Base-by-base conservation (phyloP, 1,140 invertebrate genomes). In the Leptonema lineaticorne region DNA sequence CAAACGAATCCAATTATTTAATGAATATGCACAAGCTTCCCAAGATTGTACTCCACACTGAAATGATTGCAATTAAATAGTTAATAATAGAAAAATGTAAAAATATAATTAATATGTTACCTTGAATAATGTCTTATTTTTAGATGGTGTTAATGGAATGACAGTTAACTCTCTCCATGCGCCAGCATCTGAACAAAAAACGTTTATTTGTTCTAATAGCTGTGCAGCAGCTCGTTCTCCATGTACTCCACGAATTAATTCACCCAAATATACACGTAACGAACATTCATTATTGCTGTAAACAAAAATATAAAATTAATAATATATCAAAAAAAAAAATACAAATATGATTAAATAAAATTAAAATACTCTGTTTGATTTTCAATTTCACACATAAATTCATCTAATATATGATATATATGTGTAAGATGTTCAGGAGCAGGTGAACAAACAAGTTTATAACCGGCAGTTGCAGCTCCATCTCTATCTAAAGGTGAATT, bases 381-480 rank as follows among this genome's bases (percentile, higher is more conserved):
- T 66, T 73, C 71, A 16, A 73, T 67, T 48, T 73, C 63, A 27
- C 59, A 41, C 41, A 73, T 70, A 41, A 73, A 73, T 24, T 62
- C 65, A 37, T 73, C 69, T 26, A 73, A 58, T 18, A 73, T 16
- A 33, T 73, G 69, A 46, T 70, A 73, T 28, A 73, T 73, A 58
- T 73, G 69, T 1, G 69, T 48, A 1, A 73, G 30, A 45, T 73
- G 68, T 33, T 70, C 69, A 9, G 88, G 85, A 75, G 87, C 84
- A 16, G 89, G 85, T 73, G 84, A 80, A 74, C 89, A 91, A 2
- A 92, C 86, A 45, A 89, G 76, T 69, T 85, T 85, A 58, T 79
- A 79, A 28, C 78, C 75, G 3, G 87, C 89, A 58, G 88, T 84
- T 71, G 85, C 88, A 30, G 48, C 53, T 29, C 24, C 48, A 26